These are phyloP conservation scores for Meandrusa payeni DNA, from an alignment of 2,888 invertebrate genomes.

Conservation along the genomic window DNA sequence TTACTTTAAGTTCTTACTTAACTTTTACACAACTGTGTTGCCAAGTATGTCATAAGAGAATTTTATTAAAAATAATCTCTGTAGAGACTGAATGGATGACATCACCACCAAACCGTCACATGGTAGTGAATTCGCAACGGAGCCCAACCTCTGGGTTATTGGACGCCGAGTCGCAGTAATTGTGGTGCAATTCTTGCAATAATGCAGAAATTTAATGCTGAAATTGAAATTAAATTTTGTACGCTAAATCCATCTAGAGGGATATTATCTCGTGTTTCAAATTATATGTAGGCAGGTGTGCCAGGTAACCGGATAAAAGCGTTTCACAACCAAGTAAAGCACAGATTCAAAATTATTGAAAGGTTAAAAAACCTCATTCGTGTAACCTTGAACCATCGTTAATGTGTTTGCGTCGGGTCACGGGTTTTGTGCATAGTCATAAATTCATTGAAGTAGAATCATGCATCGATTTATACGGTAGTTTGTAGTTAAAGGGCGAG, in stretches of 20 bases:
- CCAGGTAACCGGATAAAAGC: constrained; percentile 1
- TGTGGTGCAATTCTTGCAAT: constrained; percentile 14
- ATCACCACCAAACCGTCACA: constrained; percentile 8
- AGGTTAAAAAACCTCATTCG: constrained; percentile 17
- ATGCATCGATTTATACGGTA: constrained; percentile 21
- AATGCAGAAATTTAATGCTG: constrained; percentile 18
- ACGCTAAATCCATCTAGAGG: constrained; percentile 2
- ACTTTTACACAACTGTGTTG: too few species aligned
- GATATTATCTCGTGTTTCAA: constrained; percentile 6
- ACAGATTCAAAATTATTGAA: not conserved
- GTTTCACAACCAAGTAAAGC: constrained; percentile 3
- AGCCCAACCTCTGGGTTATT: constrained; percentile 16
- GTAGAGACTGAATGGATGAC: not conserved
- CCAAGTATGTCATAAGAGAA: too few species aligned
- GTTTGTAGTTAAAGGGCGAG: constrained; percentile 34
- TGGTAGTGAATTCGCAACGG: constrained; percentile 2
- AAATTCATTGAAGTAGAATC: constrained; percentile 6
- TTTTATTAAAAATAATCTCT: too few species aligned
- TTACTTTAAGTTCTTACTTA: too few species aligned
- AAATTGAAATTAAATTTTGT: constrained; percentile 19
- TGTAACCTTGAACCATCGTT: constrained; percentile 8
- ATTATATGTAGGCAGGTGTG: constrained; percentile 3
- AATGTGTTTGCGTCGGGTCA: constrained; percentile 4
- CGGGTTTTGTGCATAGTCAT: constrained; percentile 5
- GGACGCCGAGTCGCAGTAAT: constrained; percentile 4